Evolutionary conservation across 2,797 vertebrate species (phyloP).

Genomic region (Moxostoma hubbsi): DNA sequence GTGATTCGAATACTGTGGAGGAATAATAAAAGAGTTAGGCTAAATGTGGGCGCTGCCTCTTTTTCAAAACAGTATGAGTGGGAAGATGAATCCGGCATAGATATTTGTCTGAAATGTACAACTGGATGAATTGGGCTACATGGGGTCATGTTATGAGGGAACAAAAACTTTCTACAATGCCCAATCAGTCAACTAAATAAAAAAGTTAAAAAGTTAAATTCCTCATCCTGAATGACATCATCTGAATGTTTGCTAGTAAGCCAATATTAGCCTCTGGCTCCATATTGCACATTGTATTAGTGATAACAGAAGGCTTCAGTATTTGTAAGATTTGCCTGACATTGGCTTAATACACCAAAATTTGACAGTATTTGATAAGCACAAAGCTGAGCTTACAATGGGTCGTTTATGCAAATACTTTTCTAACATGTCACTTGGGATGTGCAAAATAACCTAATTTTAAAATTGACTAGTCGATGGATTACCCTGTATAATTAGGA

Average conservation of each 20-base stretch:
- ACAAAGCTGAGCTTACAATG: neutral
- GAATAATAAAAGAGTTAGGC: neutral
- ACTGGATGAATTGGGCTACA: conserved; percentile 10
- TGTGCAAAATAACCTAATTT: neutral
- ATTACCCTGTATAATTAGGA: too few species aligned
- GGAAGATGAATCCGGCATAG: conserved; percentile 10
- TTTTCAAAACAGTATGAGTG: conserved; percentile 32
- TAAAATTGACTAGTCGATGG: too few species aligned
- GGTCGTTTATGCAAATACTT: neutral
- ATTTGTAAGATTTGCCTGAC: neutral
- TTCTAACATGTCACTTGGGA: conserved; percentile 16
- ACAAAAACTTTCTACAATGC: conserved; percentile 4
- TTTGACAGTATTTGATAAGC: neutral
- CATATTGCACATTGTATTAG: conserved; percentile 25
- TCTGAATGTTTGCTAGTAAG: conserved; percentile 34
- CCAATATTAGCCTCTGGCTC: conserved; percentile 37
- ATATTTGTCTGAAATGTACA: neutral
- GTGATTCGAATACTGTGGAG: conserved; percentile 1
- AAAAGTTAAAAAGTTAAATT: conserved; percentile 34
- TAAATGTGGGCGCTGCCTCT: neutral
- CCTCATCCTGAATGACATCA: conserved; percentile 35
- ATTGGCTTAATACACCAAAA: neutral
- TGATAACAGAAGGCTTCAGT: conserved; percentile 17
- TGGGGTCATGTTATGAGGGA: conserved; percentile 25
- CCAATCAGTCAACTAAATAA: conserved; percentile 28